Conservation (phyloP, 1,140 invertebrate species). For the Rhizoglyphus robini region DNA sequence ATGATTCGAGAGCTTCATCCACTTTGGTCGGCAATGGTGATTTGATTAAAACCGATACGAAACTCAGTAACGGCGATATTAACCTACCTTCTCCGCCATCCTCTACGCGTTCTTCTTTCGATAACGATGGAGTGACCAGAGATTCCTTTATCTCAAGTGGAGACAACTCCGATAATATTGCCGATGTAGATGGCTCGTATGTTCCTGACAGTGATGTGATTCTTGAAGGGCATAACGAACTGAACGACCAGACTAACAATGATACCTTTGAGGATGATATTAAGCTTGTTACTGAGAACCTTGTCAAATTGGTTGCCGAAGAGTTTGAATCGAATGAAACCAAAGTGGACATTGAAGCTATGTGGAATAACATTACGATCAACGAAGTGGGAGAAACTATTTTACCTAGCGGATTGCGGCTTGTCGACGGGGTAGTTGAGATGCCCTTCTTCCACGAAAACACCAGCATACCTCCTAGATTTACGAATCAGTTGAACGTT, state of each 20-base stretch:
- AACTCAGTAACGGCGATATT: not conserved
- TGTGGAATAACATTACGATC: not conserved
- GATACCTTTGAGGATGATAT: slow-evolving; percentile 17
- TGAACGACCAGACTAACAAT: not conserved
- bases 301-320: not conserved
- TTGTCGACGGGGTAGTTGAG: not conserved
- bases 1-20: not conserved
- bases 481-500: slow-evolving; percentile 16
- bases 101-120: not conserved
- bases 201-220: slow-evolving; percentile 2
- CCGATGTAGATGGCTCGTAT: not conserved
- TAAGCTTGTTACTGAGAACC: not conserved
- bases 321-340: not conserved
- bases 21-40: not conserved
- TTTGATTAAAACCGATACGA: not conserved
- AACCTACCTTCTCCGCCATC: not conserved
- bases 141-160: not conserved
- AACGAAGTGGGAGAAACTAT: slow-evolving; percentile 14
- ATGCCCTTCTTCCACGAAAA: slow-evolving; percentile 28
- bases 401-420: not conserved
- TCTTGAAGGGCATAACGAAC: slow-evolving; percentile 6
- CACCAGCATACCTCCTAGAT: slow-evolving; percentile 21
- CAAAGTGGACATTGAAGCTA: not conserved
- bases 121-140: not conserved
- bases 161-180: not conserved